Percentiles rank a stretch among this genome's conserved stretches.
These are phyloP conservation scores for Morone saxatilis DNA, from an alignment of 2,113 vertebrate genomes.

Conservation along the genomic window DNA sequence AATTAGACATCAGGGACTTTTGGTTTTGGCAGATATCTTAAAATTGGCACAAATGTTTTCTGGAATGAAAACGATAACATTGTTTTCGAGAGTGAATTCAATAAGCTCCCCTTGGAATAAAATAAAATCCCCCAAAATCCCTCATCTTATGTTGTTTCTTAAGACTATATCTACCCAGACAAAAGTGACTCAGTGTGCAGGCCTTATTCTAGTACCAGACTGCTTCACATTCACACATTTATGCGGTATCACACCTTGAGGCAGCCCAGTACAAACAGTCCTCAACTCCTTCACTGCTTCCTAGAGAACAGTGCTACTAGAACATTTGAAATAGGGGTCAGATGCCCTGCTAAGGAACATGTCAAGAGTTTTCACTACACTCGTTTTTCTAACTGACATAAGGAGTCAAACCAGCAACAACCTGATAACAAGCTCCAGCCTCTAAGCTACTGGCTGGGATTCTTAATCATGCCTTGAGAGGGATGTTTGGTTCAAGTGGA, in stretches of 20 bases:
- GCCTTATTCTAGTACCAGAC: constrained; percentile 42
- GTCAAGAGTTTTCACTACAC: background rate
- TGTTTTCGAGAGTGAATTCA: background rate
- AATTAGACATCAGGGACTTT: background rate
- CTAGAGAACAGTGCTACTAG: background rate
- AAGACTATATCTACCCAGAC: constrained; percentile 11
- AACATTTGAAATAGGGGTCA: background rate
- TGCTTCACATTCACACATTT: constrained; percentile 63
- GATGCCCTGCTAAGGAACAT: background rate
- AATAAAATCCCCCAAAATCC: background rate
- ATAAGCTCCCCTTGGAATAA: background rate
- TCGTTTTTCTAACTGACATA: background rate
- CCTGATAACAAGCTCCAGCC: background rate
- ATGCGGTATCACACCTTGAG: constrained; percentile 60
- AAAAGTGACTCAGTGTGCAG: constrained; percentile 8
- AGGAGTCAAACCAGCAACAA: background rate
- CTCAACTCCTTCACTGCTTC: constrained; percentile 29
- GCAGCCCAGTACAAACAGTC: constrained; percentile 61
- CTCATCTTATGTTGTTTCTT: constrained; percentile 14
- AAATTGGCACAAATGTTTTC: background rate
- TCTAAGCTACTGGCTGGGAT: background rate
- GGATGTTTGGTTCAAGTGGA: background rate
- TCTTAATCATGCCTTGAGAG: background rate
- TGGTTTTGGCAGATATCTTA: background rate
- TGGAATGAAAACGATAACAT: background rate